Evolutionary conservation across 1,140 invertebrate species (phyloP).

Genomic region (Thereuonema tuberculata): DNA sequence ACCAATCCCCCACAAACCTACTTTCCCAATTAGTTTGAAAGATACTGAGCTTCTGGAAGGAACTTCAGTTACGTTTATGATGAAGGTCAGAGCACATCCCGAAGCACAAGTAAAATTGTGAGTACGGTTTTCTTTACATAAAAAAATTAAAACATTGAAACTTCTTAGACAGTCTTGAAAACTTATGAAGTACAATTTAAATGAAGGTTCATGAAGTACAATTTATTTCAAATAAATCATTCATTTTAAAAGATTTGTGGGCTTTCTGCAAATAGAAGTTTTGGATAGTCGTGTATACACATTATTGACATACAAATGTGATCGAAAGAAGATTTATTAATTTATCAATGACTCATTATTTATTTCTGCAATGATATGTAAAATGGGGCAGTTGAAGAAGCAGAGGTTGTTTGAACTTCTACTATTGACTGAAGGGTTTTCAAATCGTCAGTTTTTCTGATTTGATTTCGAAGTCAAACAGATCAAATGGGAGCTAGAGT

Average conservation of each 20-base stretch:
- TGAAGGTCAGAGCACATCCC: constrained; percentile 74
- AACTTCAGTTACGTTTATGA: constrained; percentile 74
- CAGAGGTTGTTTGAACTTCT: too few species aligned
- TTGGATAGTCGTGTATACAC: background rate
- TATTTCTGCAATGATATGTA: too few species aligned
- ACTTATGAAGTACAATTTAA: background rate
- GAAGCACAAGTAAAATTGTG: constrained; percentile 73
- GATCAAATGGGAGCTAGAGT: too few species aligned
- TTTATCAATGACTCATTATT: too few species aligned
- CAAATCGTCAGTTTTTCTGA: too few species aligned
- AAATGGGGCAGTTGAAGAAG: too few species aligned
- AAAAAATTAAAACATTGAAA: background rate
- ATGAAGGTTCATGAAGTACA: background rate
- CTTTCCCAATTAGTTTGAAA: constrained; percentile 50
- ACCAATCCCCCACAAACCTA: constrained; percentile 21
- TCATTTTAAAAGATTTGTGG: background rate
- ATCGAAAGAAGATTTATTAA: too few species aligned
- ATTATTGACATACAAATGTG: background rate
- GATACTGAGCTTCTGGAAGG: constrained; percentile 74
- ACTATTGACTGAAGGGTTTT: too few species aligned
- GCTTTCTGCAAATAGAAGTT: background rate
- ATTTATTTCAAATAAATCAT: background rate
- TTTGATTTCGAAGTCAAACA: too few species aligned
- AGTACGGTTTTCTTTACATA: constrained; percentile 30
- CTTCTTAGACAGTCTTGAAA: background rate